Conservation (phyloP, 2,797 vertebrate genomes). For the Natrix natrix region DNA sequence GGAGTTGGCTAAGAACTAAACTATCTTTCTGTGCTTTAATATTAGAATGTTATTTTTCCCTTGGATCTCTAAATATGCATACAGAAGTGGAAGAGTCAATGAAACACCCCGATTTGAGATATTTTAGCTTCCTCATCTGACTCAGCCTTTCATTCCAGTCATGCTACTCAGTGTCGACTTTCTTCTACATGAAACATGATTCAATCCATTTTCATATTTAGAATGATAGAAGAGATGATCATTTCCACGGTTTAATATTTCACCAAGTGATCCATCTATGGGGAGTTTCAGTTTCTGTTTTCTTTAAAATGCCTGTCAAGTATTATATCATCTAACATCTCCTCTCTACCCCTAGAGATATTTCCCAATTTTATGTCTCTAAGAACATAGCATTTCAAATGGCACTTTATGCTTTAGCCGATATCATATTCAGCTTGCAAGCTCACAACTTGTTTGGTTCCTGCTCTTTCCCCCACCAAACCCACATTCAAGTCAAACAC, state of each 20-base stretch:
- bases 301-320: background rate
- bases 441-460: conserved; percentile 7
- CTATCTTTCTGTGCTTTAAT: background rate
- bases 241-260: conserved; percentile 20
- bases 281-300: conserved; percentile 25
- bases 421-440: background rate
- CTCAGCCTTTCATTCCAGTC: background rate
- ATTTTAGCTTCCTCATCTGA: background rate
- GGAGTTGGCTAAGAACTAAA: background rate
- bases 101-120: background rate
- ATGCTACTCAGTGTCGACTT: background rate
- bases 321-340: background rate
- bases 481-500: background rate
- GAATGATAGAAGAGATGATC: background rate
- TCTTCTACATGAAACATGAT: conserved; percentile 11
- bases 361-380: conserved; percentile 28
- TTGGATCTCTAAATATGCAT: background rate
- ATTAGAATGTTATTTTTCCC: background rate
- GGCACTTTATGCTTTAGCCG: conserved; percentile 16
- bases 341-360: conserved; percentile 23
- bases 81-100: background rate
- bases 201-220: conserved; percentile 15
- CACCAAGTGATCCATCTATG: conserved; percentile 20
- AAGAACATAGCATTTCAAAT: conserved; percentile 21
- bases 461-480: background rate